These are phyloP conservation scores for Perodicticus potto DNA, from an alignment of 2,797 vertebrate genomes.

Conservation along the genomic window DNA sequence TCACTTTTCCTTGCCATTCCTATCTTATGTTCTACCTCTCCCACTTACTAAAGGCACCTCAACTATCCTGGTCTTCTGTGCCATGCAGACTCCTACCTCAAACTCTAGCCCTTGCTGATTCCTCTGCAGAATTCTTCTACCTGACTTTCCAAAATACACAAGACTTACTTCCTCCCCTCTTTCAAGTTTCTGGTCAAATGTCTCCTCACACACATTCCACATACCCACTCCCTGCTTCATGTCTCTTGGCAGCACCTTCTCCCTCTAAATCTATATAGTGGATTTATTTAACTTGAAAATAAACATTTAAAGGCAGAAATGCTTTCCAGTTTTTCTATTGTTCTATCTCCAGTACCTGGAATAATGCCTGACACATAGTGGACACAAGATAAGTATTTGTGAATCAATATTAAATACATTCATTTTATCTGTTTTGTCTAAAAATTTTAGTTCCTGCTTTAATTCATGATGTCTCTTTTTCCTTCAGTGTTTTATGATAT, in stretches of 20 bases:
- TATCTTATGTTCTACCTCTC: not conserved
- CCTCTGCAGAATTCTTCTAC: not conserved
- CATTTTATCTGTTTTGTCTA: not conserved
- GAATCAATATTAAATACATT: not conserved
- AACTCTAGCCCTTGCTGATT: not conserved
- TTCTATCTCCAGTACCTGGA: not conserved
- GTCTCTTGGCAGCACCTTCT: not conserved
- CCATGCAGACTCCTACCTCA: not conserved
- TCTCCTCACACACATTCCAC: not conserved
- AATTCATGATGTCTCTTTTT: not conserved
- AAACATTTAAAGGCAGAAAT: conserved; percentile 8
- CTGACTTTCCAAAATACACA: not conserved
- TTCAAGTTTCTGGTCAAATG: not conserved
- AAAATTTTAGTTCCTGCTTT: not conserved
- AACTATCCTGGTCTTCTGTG: not conserved
- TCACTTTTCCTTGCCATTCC: not conserved
- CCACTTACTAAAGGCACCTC: not conserved
- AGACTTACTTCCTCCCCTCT: not conserved
- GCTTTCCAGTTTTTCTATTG: not conserved
- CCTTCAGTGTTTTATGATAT: not conserved
- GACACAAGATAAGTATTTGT: not conserved
- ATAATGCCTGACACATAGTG: not conserved
- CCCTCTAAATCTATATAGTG: not conserved
- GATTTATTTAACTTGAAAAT: not conserved
- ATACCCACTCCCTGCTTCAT: not conserved